phyloP scores from a whole-genome alignment of 2,797 vertebrate genomes.

The Enteromius unitaeniatus region DNA sequence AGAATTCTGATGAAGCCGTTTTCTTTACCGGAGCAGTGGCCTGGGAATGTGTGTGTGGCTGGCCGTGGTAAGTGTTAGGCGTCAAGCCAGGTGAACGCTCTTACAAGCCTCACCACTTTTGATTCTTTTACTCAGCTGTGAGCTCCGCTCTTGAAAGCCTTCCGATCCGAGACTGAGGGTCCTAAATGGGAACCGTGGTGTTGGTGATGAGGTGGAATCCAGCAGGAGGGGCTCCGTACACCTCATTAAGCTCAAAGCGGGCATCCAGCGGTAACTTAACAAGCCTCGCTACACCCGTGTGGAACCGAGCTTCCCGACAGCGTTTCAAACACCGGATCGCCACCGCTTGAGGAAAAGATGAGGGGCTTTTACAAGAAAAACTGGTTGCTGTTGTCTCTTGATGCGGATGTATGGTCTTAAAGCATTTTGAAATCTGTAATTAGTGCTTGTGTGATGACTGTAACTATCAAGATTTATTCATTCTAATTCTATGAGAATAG shows the following conservation, averaged over 20 bases:
- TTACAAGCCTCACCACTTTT: conserved; percentile 43
- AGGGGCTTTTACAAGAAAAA: conserved; percentile 33
- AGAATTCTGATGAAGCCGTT: conserved; percentile 69
- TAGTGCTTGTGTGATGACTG: background rate
- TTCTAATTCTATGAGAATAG: background rate
- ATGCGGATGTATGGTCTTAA: too few relatives aligned
- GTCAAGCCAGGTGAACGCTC: conserved; percentile 46
- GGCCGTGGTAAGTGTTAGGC: conserved; percentile 42
- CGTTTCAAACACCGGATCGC: conserved; percentile 5
- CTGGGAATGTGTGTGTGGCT: conserved; percentile 41
- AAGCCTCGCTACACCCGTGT: conserved; percentile 25
- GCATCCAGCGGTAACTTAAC: conserved; percentile 48
- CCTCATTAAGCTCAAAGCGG: conserved; percentile 57
- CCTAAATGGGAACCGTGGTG: conserved; percentile 43
- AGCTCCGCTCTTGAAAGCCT: conserved; percentile 44
- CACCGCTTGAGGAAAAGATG: background rate
- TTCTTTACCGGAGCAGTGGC: conserved; percentile 52
- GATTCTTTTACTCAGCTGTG: conserved; percentile 44
- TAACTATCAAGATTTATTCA: background rate
- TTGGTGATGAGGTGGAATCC: conserved; percentile 45
- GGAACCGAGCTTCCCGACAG: conserved; percentile 18
- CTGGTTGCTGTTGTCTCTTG: conserved; percentile 6
- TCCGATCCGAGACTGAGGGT: conserved; percentile 37
- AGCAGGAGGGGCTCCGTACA: conserved; percentile 52
- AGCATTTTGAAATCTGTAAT: background rate